Base-by-base conservation (phyloP, 2,797 vertebrate species). In the Perodicticus potto region DNA sequence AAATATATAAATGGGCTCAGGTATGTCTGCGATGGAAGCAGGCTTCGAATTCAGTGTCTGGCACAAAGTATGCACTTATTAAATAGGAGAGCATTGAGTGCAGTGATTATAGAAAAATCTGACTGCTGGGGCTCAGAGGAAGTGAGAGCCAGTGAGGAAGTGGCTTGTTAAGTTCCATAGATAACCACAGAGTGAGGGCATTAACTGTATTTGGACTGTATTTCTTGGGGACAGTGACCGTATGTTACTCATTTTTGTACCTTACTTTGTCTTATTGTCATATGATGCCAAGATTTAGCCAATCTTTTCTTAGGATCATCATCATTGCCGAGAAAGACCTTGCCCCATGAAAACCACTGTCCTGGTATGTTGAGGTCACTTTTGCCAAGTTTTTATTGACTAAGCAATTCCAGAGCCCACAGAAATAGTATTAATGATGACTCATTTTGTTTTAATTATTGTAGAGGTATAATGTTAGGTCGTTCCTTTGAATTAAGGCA, bases 211-310 rank as follows among this genome's bases (percentile, higher is more conserved):
- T 20, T 14, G 7, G 37, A 19, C 57, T 34, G 10, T 40, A 27
- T 86, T 82, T 83, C 73, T 83, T 43, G 17, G 55, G 40, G 65
- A 59, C 67, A 49, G 11, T 32, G 45, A 61, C 37, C 7, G 17
- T n/a, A 40, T 63, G 49, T 57, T 40, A 91, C 34, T 93, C 83
- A 94, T 74, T n/a, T 77, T 93, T 86, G 65, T 70, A 17, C 83
- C 80, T 85, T 89, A 57, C 16, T 81, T 95, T 85, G n/a, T 72
- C 55, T 91, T 72, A 32, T 29, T 84, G 37, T 73, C 34, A 61
- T 67, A 69, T 61, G 45, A 32, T 37, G 57, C 70, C 53, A 63
- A 83, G 32, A 78, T 76, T 91, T 94, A 95, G 37, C 25, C 17
- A 37, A 5, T 20, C 16, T 67, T 86, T 85, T 80, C 53, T 40